phyloP scores from a whole-genome alignment of 2,797 vertebrate species.

The Gouania willdenowi region DNA sequence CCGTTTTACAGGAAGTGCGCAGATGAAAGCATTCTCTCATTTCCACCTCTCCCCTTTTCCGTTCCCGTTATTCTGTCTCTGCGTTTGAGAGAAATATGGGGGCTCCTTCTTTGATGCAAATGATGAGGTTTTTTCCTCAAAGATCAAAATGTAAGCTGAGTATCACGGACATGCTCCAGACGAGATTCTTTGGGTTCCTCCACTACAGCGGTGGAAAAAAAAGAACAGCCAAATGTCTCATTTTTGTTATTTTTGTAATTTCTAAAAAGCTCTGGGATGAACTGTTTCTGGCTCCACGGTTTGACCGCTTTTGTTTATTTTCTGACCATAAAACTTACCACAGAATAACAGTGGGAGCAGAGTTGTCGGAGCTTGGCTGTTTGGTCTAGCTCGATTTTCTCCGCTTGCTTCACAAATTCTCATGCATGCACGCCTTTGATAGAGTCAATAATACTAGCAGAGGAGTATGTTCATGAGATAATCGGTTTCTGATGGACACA shows the following conservation, averaged over 20 bases:
- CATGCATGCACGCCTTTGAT: constrained; percentile 72
- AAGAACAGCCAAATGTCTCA: constrained; percentile 67
- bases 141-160: constrained; percentile 56
- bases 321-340: constrained; percentile 80
- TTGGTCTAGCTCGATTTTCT: constrained; percentile 77
- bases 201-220: constrained; percentile 48
- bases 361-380: constrained; percentile 72
- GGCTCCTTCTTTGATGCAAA: constrained; percentile 72
- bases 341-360: constrained; percentile 74
- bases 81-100: constrained; percentile 61
- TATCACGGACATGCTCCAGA: constrained; percentile 75
- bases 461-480: constrained; percentile 56
- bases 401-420: constrained; percentile 71
- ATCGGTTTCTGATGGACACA: constrained; percentile 68
- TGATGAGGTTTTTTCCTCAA: constrained; percentile 59
- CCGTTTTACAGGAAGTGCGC: constrained; percentile 74
- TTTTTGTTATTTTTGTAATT: constrained; percentile 79
- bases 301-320: constrained; percentile 78
- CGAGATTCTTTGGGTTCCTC: constrained; percentile 76
- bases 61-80: constrained; percentile 17
- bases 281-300: constrained; percentile 74
- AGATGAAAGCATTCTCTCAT: constrained; percentile 78
- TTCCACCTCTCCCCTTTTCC: constrained; percentile 43
- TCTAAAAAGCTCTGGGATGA: constrained; percentile 72
- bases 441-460: constrained; percentile 53